Evolutionary conservation across 2,797 vertebrate species (phyloP).

Genomic region (Typhlichthys eigenmanni): DNA sequence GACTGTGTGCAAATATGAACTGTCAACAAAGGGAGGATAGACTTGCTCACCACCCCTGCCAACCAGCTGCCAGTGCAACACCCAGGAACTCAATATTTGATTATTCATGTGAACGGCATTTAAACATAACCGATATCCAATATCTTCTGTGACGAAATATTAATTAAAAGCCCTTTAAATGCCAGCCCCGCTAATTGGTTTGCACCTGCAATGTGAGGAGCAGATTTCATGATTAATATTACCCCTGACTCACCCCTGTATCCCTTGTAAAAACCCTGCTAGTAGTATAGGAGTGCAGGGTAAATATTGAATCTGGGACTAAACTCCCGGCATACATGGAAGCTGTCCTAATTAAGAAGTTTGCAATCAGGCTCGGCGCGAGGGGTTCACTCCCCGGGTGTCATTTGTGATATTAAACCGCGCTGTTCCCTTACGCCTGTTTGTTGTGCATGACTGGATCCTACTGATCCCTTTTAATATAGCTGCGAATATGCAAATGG

Average conservation of each 20-base stretch:
- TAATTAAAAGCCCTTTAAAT: conserved; percentile 94
- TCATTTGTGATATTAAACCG: conserved; percentile 99
- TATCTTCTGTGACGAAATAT: conserved; percentile 87
- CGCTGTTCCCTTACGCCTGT: conserved; percentile 80
- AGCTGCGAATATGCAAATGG: conserved; percentile 97
- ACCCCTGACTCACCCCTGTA: conserved; percentile 69
- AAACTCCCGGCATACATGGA: conserved; percentile 82
- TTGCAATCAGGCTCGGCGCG: conserved; percentile 93
- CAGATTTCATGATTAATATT: conserved; percentile 82
- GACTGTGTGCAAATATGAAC: conserved; percentile 25
- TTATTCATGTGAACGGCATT: conserved; percentile 85
- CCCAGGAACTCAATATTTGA: conserved; percentile 75
- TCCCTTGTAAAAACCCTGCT: conserved; percentile 85
- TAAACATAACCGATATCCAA: conserved; percentile 88
- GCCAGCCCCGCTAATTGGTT: conserved; percentile 96
- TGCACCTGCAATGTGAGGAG: conserved; percentile 92
- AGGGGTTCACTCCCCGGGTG: conserved; percentile 94
- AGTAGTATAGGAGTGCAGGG: conserved; percentile 95
- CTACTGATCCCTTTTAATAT: conserved; percentile 99
- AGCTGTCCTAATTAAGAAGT: conserved; percentile 98
- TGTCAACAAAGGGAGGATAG: conserved; percentile 32
- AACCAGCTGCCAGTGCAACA: conserved; percentile 75
- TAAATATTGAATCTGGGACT: conserved; percentile 99
- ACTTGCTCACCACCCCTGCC: conserved; percentile 24
- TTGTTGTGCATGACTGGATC: conserved; percentile 94